Conservation (phyloP, 2,797 vertebrate genomes). For the Sebastes oblongus region DNA sequence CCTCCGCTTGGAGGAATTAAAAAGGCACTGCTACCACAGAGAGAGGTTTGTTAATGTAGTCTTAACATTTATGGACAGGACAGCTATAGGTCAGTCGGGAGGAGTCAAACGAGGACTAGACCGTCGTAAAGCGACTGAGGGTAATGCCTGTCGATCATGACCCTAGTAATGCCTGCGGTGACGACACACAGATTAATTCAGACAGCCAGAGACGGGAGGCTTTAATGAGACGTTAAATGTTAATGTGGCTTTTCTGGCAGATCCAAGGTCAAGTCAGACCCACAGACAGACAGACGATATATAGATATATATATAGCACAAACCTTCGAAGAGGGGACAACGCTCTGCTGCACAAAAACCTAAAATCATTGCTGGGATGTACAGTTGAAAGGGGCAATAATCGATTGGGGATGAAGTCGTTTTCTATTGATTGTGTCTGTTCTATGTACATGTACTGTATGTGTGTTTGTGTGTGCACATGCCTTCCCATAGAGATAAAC, state of each 20-base stretch:
- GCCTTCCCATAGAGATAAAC: slow-evolving; percentile 74
- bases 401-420: slow-evolving; percentile 65
- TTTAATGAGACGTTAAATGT: slow-evolving; percentile 71
- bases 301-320: slow-evolving; percentile 73
- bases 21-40: slow-evolving; percentile 10
- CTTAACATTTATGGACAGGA: slow-evolving; percentile 48
- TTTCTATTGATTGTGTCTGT: slow-evolving; percentile 79
- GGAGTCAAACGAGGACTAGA: slow-evolving; percentile 35
- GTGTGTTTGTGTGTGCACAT: slow-evolving; percentile 75
- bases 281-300: slow-evolving; percentile 39
- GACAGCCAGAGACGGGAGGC: slow-evolving; percentile 55
- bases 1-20: slow-evolving; percentile 28
- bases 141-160: slow-evolving; percentile 53
- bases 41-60: slow-evolving; percentile 31
- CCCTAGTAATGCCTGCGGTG: slow-evolving; percentile 40
- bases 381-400: slow-evolving; percentile 83
- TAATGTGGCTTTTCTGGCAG: slow-evolving; percentile 65
- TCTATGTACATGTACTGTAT: slow-evolving; percentile 76
- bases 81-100: slow-evolving; percentile 50
- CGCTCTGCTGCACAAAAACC: slow-evolving; percentile 82
- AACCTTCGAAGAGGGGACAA: slow-evolving; percentile 74
- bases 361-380: slow-evolving; percentile 83
- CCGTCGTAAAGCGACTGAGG: slow-evolving; percentile 28
- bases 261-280: slow-evolving; percentile 64
- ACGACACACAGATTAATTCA: slow-evolving; percentile 49